A percentile compares a stretch with the other conserved stretches of the same genome.
Evolutionary conservation across 2,888 invertebrate genomes (phyloP).

Genomic region (Ectobius pallidus): DNA sequence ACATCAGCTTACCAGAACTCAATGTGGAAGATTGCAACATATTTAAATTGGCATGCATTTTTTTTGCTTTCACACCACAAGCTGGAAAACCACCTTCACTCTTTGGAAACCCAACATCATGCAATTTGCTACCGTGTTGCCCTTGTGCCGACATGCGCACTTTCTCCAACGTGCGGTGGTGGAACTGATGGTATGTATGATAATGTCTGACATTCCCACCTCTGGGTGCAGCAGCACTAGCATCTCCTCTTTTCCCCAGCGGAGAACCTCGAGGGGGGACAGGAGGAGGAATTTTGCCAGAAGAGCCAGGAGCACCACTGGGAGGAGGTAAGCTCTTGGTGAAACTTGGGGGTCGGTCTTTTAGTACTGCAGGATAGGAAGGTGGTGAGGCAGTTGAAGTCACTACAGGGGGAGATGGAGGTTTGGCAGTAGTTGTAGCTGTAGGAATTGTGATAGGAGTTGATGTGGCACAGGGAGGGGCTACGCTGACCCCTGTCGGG

Average conservation of each 20-base stretch:
- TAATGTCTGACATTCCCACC: constrained; percentile 31
- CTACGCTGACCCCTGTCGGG: constrained; percentile 52
- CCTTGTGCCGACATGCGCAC: constrained; percentile 19
- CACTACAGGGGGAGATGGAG: constrained; percentile 55
- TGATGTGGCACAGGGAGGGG: constrained; percentile 32
- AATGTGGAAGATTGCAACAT: not conserved
- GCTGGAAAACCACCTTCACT: not conserved
- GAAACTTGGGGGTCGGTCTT: constrained; percentile 58
- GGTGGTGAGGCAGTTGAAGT: constrained; percentile 51
- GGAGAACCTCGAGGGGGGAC: constrained; percentile 86
- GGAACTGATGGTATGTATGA: constrained; percentile 31
- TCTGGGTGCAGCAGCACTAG: constrained; percentile 25
- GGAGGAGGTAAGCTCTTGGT: constrained; percentile 25
- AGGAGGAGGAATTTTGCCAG: constrained; percentile 78
- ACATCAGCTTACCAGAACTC: not conserved
- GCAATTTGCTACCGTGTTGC: constrained; percentile 27
- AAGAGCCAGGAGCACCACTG: constrained; percentile 22
- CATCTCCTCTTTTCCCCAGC: constrained; percentile 23
- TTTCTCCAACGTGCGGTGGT: constrained; percentile 30
- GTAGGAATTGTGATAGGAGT: constrained; percentile 28
- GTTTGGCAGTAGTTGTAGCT: constrained; percentile 46
- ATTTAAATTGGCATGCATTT: not conserved
- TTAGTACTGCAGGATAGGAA: constrained; percentile 76
- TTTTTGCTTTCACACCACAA: not conserved
- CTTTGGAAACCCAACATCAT: not conserved